Evolutionary conservation across 2,888 invertebrate species (phyloP), one percentile per base, ranked within the genome.

Genomic region (Heliothis peltigera): DNA sequence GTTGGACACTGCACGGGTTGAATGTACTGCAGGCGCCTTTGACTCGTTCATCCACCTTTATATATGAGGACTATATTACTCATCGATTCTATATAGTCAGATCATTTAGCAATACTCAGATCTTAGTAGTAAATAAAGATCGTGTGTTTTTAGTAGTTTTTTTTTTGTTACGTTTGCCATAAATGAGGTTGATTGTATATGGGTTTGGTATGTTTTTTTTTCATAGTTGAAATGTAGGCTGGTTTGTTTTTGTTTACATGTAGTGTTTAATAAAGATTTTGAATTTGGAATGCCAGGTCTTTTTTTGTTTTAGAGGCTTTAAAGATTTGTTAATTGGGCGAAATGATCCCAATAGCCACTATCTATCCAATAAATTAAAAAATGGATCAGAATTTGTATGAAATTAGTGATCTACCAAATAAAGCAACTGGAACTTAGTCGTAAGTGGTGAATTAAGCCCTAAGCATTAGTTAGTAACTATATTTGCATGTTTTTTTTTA

Each of bases 1-100:
- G 68, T 69, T 70, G 64, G 67, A 66, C 57, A 75, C 77, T 60
- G 68, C 64, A 61, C 57, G 86, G 78, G 88, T 86, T 88, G 87
- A 88, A 88, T 74, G 87, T 64, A 81, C 87, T 64, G 63, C 54
- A 47, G 66, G 47, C 73, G 71, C 65, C 64, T 65, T 70, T 72
- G 75, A 67, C 53, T 72, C 79, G 83, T 82, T 65, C 84, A 78
- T 80, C 80, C 70, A 84, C 85, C 86, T 84, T 81, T 76, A 64
- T 70, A 10, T 72, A 58, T 62, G 51, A 70, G 70, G 52, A 55
- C 57, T 64, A 56, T 70, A 82, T 85, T 87, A 85, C 76, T 87
- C 86, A 86, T 83, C 78, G 81, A 82, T 82, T 83, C 80, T 67
- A 80, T 79, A 32, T 8, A 25, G 12, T 32, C 32, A 52, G 52